Evolutionary conservation across 1,140 invertebrate genomes (phyloP), one percentile per base, ranked within the genome.

Genomic region (Drosophila arizonae): DNA sequence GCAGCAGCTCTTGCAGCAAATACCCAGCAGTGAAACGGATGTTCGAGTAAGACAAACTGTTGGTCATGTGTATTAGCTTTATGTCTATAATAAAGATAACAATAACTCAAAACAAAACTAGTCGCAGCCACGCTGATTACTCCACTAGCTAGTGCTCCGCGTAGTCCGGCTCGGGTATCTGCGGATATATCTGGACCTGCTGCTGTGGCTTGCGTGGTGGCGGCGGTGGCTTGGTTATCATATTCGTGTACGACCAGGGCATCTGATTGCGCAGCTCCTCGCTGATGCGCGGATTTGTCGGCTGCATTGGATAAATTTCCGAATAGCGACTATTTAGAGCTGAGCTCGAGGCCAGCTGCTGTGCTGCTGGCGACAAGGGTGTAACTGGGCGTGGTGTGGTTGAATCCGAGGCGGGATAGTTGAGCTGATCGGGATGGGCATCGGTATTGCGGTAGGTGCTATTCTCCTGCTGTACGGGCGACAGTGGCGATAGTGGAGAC

Each of bases 201-300:
- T 82, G 69, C 57, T 90, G 89, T 5, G 90, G 90, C 76, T 90
- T 90, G 33, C 81, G 80, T 6, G 90, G 90, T 6, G 87, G 90
- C 24, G 87, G 77, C 4, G 78, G 90, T 1, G 90, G 89, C 39
- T 90, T 90, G 11, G 72, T 80, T 26, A 77, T 61, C 72, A 90
- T 87, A 61, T 74, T 79, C 1, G 90, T 91, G 36, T 91, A 91
- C 1, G 90, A 90, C 90, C 90, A 91, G 1, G 90, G 90, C 70
- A 91, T 81, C 62, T 91, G 90, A 33, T 91, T 87, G 55, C 90
- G 77, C 51, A 91, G 62, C 65, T 91, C 90, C 43, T 89, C 88
- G 41, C 78, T 91, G 8, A 91, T 71, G 0, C 87, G 84, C 1
- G 79, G 77, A 72, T 90, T 81, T 2, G 33, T 48, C 6, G 66